phyloP scores from a whole-genome alignment of 2,888 invertebrate genomes.

The Diloba caeruleocephala region DNA sequence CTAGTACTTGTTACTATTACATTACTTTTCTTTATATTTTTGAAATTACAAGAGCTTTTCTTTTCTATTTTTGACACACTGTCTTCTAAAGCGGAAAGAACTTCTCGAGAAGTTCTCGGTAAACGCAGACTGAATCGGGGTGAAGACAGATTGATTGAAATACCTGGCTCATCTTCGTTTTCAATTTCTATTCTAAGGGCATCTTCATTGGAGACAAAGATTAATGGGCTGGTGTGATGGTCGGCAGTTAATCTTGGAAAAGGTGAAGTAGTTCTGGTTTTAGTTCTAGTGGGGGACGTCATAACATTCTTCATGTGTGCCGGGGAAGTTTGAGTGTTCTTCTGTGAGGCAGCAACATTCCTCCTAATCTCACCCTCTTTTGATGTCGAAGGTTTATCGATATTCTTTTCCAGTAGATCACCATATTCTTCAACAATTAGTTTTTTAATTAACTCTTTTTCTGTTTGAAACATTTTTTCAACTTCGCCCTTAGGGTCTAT shows the following conservation, averaged over 20 bases:
- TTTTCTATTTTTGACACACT: slow-evolving; percentile 47
- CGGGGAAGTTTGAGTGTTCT: slow-evolving; percentile 85
- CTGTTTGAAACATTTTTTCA: slow-evolving; percentile 78
- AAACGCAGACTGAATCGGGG: slow-evolving; percentile 80
- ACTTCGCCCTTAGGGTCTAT: slow-evolving; percentile 77
- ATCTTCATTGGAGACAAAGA: slow-evolving; percentile 62
- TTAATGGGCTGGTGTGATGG: slow-evolving; percentile 78
- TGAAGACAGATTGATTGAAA: slow-evolving; percentile 81
- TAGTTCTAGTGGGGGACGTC: slow-evolving; percentile 83
- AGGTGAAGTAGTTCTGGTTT: slow-evolving; percentile 83
- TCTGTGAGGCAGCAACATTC: slow-evolving; percentile 72
- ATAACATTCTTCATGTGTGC: slow-evolving; percentile 80
- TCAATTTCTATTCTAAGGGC: slow-evolving; percentile 60
- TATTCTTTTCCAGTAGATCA: slow-evolving; percentile 75
- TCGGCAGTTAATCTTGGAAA: slow-evolving; percentile 67
- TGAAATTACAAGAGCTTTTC: slow-evolving; percentile 17
- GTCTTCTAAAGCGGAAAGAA: slow-evolving; percentile 70
- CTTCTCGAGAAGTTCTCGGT: slow-evolving; percentile 75
- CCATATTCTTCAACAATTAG: slow-evolving; percentile 82
- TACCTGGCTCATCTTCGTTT: slow-evolving; percentile 71
- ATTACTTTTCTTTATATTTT: slow-evolving; percentile 38
- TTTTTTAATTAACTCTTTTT: slow-evolving; percentile 83
- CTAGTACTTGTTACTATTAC: slow-evolving; percentile 69
- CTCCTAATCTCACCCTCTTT: slow-evolving; percentile 59
- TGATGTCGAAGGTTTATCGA: slow-evolving; percentile 78